Conservation (phyloP, 2,113 vertebrate species). For the Pituophis catenifer region DNA sequence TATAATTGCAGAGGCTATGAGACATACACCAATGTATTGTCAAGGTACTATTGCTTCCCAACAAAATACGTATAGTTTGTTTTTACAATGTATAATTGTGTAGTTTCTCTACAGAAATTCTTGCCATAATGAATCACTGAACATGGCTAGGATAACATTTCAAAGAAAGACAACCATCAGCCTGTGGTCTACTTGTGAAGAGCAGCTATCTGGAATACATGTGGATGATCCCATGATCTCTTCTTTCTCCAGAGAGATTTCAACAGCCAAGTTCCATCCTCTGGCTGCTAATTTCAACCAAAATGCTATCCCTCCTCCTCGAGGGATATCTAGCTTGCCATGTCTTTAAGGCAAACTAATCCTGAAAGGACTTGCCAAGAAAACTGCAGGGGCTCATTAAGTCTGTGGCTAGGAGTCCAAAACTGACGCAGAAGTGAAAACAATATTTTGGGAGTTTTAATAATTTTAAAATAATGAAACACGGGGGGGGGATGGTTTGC, state of each 20-base stretch:
- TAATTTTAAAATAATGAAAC: neutral
- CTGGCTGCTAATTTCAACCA: neutral
- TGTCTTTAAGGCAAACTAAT: neutral
- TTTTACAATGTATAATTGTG: neutral
- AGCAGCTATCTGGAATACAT: neutral
- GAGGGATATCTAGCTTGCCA: neutral
- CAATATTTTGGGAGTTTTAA: neutral
- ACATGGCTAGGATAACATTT: neutral
- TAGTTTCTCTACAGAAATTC: neutral
- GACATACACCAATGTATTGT: neutral
- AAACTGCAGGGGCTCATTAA: neutral
- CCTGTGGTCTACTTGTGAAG: neutral
- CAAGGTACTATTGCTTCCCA: neutral
- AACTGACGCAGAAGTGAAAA: neutral
- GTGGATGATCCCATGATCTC: neutral
- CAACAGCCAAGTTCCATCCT: neutral
- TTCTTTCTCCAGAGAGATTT: neutral
- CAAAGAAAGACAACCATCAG: neutral
- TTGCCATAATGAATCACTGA: neutral
- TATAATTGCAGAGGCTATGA: neutral
- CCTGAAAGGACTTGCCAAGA: neutral
- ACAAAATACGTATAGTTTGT: neutral
- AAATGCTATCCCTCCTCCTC: neutral
- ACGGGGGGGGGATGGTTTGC: neutral
- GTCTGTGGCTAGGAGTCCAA: neutral